Conservation (phyloP, 2,797 vertebrate genomes). For the Alauda arvensis region DNA sequence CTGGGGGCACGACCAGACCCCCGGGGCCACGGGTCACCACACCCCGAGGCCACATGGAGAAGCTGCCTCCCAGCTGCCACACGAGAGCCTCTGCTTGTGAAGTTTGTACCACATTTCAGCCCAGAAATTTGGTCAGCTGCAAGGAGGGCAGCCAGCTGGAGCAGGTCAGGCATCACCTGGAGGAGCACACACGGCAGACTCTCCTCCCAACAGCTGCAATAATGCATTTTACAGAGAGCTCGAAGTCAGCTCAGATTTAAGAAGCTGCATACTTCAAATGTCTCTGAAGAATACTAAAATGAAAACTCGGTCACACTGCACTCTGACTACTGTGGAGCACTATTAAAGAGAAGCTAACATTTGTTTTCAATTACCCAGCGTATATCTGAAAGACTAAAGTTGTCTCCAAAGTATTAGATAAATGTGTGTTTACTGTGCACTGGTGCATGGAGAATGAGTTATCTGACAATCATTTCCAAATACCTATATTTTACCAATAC, state of each 20-base stretch:
- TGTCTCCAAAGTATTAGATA: background rate
- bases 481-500: background rate
- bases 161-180: background rate
- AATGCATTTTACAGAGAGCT: background rate
- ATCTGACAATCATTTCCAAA: conserved; percentile 9
- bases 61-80: background rate
- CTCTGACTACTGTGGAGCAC: background rate
- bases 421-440: background rate
- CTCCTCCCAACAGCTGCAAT: background rate
- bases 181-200: background rate
- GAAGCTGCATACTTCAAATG: background rate
- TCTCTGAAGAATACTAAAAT: background rate
- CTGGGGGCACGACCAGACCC: rapidly evolving
- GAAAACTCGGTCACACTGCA: background rate
- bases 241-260: background rate
- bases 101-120: background rate
- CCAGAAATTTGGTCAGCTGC: background rate
- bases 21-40: rapidly evolving
- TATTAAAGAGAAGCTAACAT: conserved; percentile 21
- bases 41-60: rapidly evolving
- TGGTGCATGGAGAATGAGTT: background rate
- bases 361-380: background rate
- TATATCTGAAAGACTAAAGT: background rate
- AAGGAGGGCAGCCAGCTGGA: rapidly evolving
- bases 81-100: rapidly evolving